Percentiles rank a stretch among this genome's conserved stretches.
Evolutionary conservation across 2,113 vertebrate species (phyloP).

Genomic region (Aegypius monachus): DNA sequence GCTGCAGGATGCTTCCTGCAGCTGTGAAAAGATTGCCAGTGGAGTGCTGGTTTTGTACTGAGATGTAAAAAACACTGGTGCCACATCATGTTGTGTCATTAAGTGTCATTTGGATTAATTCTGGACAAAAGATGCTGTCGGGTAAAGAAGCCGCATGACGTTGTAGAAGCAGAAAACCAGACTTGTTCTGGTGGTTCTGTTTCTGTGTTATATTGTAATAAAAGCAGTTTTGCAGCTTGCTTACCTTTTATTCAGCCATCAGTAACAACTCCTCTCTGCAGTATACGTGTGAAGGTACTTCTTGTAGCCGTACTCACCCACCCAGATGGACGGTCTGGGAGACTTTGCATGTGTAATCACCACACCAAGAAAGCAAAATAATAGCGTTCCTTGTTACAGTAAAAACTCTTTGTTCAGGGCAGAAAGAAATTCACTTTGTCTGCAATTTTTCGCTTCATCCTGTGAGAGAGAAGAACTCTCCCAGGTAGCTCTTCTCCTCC

Average conservation of each 20-base stretch:
- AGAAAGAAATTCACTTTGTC: neutral
- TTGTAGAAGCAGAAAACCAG: neutral
- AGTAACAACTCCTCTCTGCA: neutral
- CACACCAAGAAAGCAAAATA: neutral
- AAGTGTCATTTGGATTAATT: neutral
- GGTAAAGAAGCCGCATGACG: neutral
- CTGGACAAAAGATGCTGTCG: neutral
- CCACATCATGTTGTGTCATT: neutral
- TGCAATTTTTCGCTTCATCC: neutral
- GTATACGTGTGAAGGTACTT: neutral
- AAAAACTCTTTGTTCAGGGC: neutral
- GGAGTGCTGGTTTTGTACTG: neutral
- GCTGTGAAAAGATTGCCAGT: neutral
- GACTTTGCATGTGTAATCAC: neutral
- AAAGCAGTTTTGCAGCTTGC: neutral
- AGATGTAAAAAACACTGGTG: neutral
- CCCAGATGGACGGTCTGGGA: neutral
- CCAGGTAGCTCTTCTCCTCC: neutral
- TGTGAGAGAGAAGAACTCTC: neutral
- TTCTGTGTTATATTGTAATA: neutral
- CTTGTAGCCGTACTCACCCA: neutral
- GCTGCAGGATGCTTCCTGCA: neutral
- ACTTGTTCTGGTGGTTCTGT: neutral
- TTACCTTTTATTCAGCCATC: neutral
- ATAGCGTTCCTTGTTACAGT: neutral